Evolutionary conservation across 64 coral and sea anemone species (phyloP).

Genomic region (Stichodactyla helianthus): DNA sequence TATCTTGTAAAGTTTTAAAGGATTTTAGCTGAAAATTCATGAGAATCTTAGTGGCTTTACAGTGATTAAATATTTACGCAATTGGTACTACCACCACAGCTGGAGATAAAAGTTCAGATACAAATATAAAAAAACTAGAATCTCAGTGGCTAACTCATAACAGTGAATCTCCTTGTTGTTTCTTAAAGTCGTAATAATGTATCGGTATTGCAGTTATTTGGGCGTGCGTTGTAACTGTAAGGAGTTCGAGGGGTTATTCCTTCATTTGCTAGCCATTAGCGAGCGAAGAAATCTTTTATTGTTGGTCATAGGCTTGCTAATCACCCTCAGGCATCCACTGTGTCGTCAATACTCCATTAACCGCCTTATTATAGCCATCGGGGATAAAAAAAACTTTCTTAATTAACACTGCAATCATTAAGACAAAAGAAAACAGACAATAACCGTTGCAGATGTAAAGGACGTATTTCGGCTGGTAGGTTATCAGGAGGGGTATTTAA

Average conservation of each 20-base stretch:
- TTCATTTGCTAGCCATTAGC: too few relatives aligned
- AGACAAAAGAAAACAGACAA: background rate
- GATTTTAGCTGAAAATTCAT: conserved; percentile 3
- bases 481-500: background rate
- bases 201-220: too few relatives aligned
- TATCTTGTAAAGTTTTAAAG: background rate
- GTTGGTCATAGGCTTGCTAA: background rate
- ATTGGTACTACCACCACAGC: background rate
- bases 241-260: too few relatives aligned
- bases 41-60: background rate
- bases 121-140: background rate
- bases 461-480: background rate
- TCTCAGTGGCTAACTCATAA: background rate
- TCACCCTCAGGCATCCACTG: background rate
- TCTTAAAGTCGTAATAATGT: too few relatives aligned
- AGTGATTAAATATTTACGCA: background rate
- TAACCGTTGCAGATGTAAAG: background rate
- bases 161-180: background rate
- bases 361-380: background rate
- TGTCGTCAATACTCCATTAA: background rate
- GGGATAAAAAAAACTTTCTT: background rate
- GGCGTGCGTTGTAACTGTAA: too few relatives aligned
- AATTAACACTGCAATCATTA: conserved; percentile 2
- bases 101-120: background rate
- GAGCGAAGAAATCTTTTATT: too few relatives aligned